Conservation (phyloP, 2,113 vertebrate genomes). For the Corythoichthys intestinalis region DNA sequence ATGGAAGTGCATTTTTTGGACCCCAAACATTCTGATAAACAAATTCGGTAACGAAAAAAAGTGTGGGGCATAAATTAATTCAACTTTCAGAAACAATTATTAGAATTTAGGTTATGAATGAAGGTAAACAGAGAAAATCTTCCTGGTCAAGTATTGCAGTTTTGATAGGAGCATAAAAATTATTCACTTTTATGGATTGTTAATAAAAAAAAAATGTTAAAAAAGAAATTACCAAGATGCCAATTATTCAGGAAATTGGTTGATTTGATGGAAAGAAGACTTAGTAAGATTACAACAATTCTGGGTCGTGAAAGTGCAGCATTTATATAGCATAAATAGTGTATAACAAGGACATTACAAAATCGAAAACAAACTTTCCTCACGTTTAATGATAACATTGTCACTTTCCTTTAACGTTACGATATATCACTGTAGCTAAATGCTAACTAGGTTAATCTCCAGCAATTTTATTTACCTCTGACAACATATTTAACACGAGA, state of each 20-base stretch:
- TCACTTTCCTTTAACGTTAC: not conserved
- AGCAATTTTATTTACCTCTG: not conserved
- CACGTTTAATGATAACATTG: not conserved
- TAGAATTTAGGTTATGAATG: too few relatives aligned
- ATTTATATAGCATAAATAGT: not conserved
- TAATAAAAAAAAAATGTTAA: not conserved
- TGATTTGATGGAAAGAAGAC: not conserved
- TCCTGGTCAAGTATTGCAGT: not conserved
- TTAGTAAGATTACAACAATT: not conserved
- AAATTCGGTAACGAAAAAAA: not conserved
- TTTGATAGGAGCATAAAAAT: not conserved
- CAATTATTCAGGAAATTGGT: not conserved
- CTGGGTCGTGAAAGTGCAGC: not conserved
- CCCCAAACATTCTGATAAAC: not conserved
- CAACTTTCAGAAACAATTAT: not conserved
- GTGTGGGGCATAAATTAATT: not conserved
- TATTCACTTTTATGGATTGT: not conserved
- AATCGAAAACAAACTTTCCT: not conserved
- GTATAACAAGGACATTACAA: not conserved
- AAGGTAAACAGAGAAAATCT: too few relatives aligned
- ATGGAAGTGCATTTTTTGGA: not conserved
- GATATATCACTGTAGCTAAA: not conserved
- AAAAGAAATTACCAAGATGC: not conserved
- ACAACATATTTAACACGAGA: not conserved
- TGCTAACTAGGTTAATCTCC: constrained; percentile 9